Conservation (phyloP, 2,797 vertebrate species). For the Pangasius macronema region DNA sequence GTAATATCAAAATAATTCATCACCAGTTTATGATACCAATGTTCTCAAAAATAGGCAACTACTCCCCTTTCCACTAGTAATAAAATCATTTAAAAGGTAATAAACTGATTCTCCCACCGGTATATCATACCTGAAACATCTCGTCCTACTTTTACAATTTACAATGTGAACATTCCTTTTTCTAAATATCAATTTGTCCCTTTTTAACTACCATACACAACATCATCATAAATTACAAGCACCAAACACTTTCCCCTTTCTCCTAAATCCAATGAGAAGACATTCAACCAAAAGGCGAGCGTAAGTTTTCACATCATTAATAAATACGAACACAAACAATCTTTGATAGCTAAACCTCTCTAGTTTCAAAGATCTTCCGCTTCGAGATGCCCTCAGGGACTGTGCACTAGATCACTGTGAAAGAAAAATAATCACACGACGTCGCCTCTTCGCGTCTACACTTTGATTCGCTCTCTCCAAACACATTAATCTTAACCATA, state of each 20-base stretch:
- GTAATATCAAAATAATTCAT: neutral
- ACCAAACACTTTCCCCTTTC: neutral
- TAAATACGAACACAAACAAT: neutral
- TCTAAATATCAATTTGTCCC: neutral
- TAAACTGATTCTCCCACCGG: neutral
- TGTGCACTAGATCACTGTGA: neutral
- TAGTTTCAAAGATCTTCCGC: neutral
- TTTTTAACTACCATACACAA: neutral
- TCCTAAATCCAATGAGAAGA: neutral
- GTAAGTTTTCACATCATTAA: slow-evolving; percentile 1
- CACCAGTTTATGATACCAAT: neutral
- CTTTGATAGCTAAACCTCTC: neutral
- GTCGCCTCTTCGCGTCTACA: neutral
- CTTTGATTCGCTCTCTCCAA: slow-evolving; percentile 5
- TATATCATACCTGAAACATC: neutral
- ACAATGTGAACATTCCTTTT: slow-evolving; percentile 26
- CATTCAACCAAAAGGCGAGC: neutral
- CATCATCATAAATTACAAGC: neutral
- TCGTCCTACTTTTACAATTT: neutral
- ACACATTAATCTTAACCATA: neutral
- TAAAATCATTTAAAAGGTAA: neutral
- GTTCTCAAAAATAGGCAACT: neutral
- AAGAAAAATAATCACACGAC: neutral
- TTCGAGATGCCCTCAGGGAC: neutral
- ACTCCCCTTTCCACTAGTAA: neutral